Conservation (phyloP, 2,888 invertebrate genomes). For the Agapostemon virescens region DNA sequence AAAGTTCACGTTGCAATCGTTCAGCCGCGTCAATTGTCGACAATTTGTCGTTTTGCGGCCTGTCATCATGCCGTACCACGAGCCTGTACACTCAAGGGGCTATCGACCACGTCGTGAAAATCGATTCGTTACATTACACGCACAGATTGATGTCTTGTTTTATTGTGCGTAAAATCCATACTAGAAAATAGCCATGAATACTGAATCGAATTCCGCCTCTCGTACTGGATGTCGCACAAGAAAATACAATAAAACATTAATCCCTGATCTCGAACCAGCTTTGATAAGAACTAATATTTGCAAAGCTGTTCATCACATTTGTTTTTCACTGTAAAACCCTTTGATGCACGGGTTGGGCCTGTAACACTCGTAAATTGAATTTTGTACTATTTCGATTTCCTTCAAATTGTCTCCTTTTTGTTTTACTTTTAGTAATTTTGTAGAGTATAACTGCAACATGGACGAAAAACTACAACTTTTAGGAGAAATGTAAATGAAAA, state of each 20-base stretch:
- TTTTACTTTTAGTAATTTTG: too few relatives aligned
- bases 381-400: too few relatives aligned
- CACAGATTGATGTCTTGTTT: slow-evolving; percentile 46
- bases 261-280: not conserved
- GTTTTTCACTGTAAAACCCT: not conserved
- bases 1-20: slow-evolving; percentile 69
- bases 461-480: too few relatives aligned
- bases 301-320: not conserved
- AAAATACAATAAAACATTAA: not conserved
- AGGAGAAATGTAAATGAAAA: too few relatives aligned
- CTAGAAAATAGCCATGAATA: not conserved
- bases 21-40: slow-evolving; percentile 65
- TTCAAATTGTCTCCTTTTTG: too few relatives aligned
- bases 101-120: slow-evolving; percentile 38
- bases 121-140: slow-evolving; percentile 53
- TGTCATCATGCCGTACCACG: slow-evolving; percentile 34
- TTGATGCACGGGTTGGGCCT: not conserved
- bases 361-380: not conserved
- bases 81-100: slow-evolving; percentile 18
- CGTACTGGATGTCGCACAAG: not conserved
- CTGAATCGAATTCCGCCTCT: not conserved
- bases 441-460: too few relatives aligned
- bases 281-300: not conserved
- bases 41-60: slow-evolving; percentile 66
- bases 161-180: slow-evolving; percentile 38